Percentiles rank a stretch among this genome's conserved stretches.
phyloP scores from a whole-genome alignment of 2,113 vertebrate species.

The Microcebus jonahi region DNA sequence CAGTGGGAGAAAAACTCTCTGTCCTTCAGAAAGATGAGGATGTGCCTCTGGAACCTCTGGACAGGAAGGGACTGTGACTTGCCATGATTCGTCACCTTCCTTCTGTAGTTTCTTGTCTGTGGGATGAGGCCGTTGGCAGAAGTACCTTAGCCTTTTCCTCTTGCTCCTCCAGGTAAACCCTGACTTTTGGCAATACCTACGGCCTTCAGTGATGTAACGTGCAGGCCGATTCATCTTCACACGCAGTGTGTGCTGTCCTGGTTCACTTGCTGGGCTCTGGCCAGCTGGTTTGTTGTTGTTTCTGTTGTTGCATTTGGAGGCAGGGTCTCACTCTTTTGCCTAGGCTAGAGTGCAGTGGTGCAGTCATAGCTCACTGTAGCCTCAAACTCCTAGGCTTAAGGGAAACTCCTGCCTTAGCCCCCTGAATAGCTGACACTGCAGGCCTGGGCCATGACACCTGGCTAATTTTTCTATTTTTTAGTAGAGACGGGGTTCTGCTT shows the following conservation, averaged over 20 bases:
- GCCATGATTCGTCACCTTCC: background rate
- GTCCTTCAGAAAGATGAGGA: background rate
- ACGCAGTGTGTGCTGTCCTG: background rate
- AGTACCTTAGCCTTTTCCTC: background rate
- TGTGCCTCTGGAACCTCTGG: background rate
- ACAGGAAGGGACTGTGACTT: background rate
- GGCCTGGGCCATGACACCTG: too few relatives aligned
- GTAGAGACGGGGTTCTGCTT: too few relatives aligned
- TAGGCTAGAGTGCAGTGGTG: too few relatives aligned
- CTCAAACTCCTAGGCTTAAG: too few relatives aligned
- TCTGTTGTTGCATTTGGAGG: background rate
- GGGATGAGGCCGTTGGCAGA: background rate
- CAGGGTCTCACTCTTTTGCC: too few relatives aligned
- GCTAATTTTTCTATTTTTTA: too few relatives aligned
- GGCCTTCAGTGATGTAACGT: background rate
- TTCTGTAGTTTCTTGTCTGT: background rate
- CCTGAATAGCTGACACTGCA: too few relatives aligned
- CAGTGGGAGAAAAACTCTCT: background rate
- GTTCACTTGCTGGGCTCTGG: background rate
- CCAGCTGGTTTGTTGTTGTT: background rate
- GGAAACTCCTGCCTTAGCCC: too few relatives aligned
- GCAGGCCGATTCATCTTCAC: background rate
- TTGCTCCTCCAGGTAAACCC: background rate
- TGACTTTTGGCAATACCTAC: background rate
- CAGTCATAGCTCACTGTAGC: too few relatives aligned